A percentile compares a stretch with the other conserved stretches of the same genome.
These are phyloP conservation scores for Semaprochilodus insignis DNA, from an alignment of 2,797 vertebrate species.

Conservation along the genomic window DNA sequence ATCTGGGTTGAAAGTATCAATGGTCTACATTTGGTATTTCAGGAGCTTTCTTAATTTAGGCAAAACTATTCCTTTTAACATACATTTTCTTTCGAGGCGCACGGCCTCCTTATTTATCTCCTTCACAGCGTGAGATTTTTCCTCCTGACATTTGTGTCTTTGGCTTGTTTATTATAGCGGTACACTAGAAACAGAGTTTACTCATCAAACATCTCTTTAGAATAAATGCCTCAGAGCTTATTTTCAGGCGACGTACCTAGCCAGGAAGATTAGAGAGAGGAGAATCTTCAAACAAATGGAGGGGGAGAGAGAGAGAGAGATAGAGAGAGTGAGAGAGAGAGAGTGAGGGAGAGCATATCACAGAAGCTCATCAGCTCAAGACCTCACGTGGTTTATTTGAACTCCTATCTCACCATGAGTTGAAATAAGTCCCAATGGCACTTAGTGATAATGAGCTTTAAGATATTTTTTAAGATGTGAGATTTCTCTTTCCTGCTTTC, in stretches of 20 bases:
- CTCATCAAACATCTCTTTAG: slow-evolving; percentile 56
- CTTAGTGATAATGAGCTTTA: slow-evolving; percentile 78
- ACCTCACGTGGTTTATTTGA: slow-evolving; percentile 66
- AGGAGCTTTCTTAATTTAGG: slow-evolving; percentile 28
- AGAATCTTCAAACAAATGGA: slow-evolving; percentile 51
- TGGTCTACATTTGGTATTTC: background rate
- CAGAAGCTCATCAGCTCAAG: slow-evolving; percentile 65
- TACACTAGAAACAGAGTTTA: slow-evolving; percentile 59
- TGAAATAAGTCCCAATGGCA: slow-evolving; percentile 69
- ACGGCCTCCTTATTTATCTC: background rate
- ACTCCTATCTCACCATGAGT: slow-evolving; percentile 58
- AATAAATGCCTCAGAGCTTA: slow-evolving; percentile 61
- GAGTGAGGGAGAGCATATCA: slow-evolving; percentile 55
- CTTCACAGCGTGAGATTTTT: slow-evolving; percentile 5
- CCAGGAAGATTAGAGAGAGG: slow-evolving; percentile 50
- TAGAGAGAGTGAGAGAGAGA: slow-evolving; percentile 23
- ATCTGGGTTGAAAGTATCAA: slow-evolving; percentile 14
- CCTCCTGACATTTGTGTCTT: slow-evolving; percentile 22
- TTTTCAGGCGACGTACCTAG: slow-evolving; percentile 52
- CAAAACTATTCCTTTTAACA: slow-evolving; percentile 23
- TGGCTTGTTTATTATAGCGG: slow-evolving; percentile 60
- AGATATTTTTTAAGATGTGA: slow-evolving; percentile 73
- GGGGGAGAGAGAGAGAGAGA: background rate
- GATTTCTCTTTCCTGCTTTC: slow-evolving; percentile 23
- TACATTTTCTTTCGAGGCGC: background rate